phyloP scores from a whole-genome alignment of 2,113 vertebrate species.

The Oncorhynchus kisutch region DNA sequence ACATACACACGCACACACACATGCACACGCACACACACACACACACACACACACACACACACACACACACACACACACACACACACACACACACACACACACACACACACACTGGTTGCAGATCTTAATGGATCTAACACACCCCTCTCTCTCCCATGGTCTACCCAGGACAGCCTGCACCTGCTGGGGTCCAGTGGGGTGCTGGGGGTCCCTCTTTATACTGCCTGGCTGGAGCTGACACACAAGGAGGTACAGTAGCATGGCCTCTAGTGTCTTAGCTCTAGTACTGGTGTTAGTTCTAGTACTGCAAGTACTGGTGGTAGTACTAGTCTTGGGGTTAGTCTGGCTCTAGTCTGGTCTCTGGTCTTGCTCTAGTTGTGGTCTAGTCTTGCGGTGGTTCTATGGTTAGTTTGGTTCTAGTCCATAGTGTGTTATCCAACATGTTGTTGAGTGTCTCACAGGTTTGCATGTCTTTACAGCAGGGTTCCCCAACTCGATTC shows the following conservation, averaged over 20 bases:
- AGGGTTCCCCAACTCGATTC: too few relatives aligned
- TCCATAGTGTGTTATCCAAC: neutral
- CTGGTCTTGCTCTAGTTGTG: conserved; percentile 7
- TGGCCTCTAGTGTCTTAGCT: conserved; percentile 15
- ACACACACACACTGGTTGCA: neutral
- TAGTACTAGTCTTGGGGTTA: conserved; percentile 1
- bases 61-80: neutral
- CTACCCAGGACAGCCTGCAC: conserved; percentile 76
- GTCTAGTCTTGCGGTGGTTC: neutral
- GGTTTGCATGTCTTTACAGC: too few relatives aligned
- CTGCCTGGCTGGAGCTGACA: conserved; percentile 79
- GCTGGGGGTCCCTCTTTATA: conserved; percentile 76
- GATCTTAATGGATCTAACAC: conserved; percentile 32
- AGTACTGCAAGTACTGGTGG: neutral
- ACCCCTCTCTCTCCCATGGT: conserved; percentile 69
- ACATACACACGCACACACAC: neutral
- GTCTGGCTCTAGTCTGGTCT: conserved; percentile 4
- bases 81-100: neutral
- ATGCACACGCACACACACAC: neutral
- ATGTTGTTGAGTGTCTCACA: too few relatives aligned
- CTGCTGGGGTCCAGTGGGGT: conserved; percentile 78
- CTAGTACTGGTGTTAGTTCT: neutral
- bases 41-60: too few relatives aligned
- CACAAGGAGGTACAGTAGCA: conserved; percentile 76
- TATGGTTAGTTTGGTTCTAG: conserved; percentile 2